A percentile compares a stretch with the other conserved stretches of the same genome.
Evolutionary conservation across 2,888 invertebrate species (phyloP).

Genomic region (Hermodice carunculata): DNA sequence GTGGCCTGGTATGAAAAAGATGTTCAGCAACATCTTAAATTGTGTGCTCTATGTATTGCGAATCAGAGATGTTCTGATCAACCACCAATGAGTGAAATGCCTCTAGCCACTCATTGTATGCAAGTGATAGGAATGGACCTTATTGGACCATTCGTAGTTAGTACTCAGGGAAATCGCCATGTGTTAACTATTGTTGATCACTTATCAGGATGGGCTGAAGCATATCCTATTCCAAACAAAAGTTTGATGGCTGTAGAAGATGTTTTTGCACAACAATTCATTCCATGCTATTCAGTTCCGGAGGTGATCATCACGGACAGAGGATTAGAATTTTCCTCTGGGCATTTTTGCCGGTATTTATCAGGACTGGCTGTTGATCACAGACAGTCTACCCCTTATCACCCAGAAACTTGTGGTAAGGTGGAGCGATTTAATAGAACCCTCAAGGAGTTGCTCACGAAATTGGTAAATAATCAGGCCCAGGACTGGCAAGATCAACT

Average conservation of each 20-base stretch:
- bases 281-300: not conserved
- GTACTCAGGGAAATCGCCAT: not conserved
- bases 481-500: not conserved
- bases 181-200: not conserved
- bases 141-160: not conserved
- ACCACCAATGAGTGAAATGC: not conserved
- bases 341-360: not conserved
- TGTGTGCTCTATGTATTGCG: too few species aligned
- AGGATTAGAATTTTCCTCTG: not conserved
- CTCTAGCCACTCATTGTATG: not conserved
- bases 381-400: not conserved
- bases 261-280: too few species aligned
- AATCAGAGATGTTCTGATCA: too few species aligned
- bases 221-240: not conserved
- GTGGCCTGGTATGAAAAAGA: too few species aligned
- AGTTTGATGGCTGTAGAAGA: not conserved
- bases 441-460: not conserved
- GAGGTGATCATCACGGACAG: not conserved
- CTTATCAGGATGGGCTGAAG: not conserved
- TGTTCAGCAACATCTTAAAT: too few species aligned
- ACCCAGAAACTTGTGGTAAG: not conserved
- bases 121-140: not conserved
- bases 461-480: not conserved
- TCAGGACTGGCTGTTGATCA: not conserved
- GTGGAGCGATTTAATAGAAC: not conserved